A percentile compares a stretch with the other conserved stretches of the same genome.
Evolutionary conservation across 2,113 vertebrate species (phyloP).

Genomic region (Xerus inauris): DNA sequence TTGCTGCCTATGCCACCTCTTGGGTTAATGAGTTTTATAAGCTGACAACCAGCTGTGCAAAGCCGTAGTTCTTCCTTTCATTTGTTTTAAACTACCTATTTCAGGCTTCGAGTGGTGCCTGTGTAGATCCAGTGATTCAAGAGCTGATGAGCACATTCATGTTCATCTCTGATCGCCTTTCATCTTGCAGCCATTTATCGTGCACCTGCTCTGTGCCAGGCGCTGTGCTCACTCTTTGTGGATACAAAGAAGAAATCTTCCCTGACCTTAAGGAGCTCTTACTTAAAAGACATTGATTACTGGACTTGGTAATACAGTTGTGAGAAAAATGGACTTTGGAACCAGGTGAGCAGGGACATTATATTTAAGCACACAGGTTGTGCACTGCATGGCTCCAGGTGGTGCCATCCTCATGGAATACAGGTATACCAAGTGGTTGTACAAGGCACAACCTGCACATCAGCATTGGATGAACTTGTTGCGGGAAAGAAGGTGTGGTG

Average conservation of each 20-base stretch:
- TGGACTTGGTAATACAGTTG: neutral
- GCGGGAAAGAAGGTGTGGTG: neutral
- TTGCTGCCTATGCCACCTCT: slow-evolving; percentile 64
- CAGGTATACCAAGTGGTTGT: rapidly evolving
- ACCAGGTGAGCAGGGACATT: neutral
- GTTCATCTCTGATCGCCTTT: slow-evolving; percentile 47
- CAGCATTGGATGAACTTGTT: neutral
- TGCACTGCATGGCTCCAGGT: neutral
- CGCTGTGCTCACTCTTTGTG: slow-evolving; percentile 36
- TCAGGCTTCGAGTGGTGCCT: slow-evolving; percentile 67
- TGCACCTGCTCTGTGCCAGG: slow-evolving; percentile 71
- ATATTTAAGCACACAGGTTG: neutral
- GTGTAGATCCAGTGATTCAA: slow-evolving; percentile 55
- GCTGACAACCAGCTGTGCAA: slow-evolving; percentile 76
- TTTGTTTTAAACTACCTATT: slow-evolving; percentile 79
- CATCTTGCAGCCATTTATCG: slow-evolving; percentile 56
- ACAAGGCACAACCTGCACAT: rapidly evolving
- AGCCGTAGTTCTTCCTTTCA: slow-evolving; percentile 62
- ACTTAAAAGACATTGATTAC: slow-evolving; percentile 64
- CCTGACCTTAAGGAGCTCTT: slow-evolving; percentile 50
- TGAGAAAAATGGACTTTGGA: slow-evolving; percentile 37
- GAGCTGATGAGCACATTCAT: slow-evolving; percentile 75
- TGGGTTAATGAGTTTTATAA: slow-evolving; percentile 79
- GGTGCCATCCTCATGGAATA: rapidly evolving
- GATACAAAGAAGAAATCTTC: slow-evolving; percentile 46